Percentiles rank a stretch among this genome's conserved stretches.
Evolutionary conservation across 2,797 vertebrate species (phyloP).

Genomic region (Pelochelys cantorii): DNA sequence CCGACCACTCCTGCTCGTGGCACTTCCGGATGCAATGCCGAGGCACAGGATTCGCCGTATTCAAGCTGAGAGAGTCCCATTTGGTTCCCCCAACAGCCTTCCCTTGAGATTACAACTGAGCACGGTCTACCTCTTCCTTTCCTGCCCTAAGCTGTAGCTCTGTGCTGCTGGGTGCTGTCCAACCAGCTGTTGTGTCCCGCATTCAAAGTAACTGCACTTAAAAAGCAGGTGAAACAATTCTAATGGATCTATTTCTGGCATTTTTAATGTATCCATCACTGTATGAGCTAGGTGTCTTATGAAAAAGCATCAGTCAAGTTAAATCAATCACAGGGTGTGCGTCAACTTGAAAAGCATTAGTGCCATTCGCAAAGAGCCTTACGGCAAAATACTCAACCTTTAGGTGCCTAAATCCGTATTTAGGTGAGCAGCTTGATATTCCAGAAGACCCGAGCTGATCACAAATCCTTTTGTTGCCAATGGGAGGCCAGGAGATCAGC

Average conservation of each 20-base stretch:
- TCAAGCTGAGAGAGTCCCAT: not conserved
- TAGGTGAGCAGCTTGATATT: not conserved
- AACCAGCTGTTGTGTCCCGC: not conserved
- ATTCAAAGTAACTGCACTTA: not conserved
- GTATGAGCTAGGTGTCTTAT: not conserved
- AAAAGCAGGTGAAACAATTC: not conserved
- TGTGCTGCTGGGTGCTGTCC: fast-evolving
- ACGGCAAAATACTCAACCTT: not conserved
- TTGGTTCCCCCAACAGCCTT: not conserved
- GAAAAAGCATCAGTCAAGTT: not conserved
- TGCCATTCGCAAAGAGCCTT: not conserved
- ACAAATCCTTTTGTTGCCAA: not conserved
- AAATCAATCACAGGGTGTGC: not conserved
- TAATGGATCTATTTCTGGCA: not conserved
- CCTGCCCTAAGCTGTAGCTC: not conserved
- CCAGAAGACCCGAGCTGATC: not conserved
- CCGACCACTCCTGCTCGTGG: not conserved
- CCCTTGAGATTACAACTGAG: not conserved
- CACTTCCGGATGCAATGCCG: not conserved
- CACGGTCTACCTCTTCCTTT: not conserved
- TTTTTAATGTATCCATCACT: not conserved
- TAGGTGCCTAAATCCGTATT: conserved; percentile 31
- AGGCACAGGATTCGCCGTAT: not conserved
- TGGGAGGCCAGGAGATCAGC: not conserved
- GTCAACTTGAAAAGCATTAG: conserved; percentile 7